phyloP scores from a whole-genome alignment of 2,113 vertebrate genomes.

The Thunnus thynnus region DNA sequence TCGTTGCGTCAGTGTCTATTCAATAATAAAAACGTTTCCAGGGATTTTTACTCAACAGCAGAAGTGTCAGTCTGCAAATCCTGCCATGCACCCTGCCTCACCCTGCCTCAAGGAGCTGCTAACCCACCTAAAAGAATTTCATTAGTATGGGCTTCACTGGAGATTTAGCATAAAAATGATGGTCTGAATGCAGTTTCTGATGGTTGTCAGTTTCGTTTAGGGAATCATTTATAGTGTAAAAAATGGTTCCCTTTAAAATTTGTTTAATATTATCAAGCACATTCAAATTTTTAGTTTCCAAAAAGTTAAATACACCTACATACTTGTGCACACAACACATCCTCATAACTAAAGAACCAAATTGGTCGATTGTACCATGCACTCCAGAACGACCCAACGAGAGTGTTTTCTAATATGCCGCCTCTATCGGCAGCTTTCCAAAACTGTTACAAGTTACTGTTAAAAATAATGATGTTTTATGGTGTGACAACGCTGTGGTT shows the following conservation, averaged over 20 bases:
- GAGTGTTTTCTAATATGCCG: too few species aligned
- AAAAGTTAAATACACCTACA: conserved; percentile 55
- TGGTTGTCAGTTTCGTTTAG: neutral
- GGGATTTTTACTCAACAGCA: conserved; percentile 21
- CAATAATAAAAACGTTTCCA: conserved; percentile 33
- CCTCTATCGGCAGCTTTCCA: too few species aligned
- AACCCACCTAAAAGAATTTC: conserved; percentile 11
- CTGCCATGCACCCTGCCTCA: neutral
- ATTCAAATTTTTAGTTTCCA: neutral
- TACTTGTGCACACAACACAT: neutral
- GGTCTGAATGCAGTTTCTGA: conserved; percentile 1
- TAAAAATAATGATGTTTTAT: too few species aligned
- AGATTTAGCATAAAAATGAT: conserved; percentile 5
- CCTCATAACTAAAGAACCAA: too few species aligned
- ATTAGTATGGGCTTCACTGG: conserved; percentile 5
- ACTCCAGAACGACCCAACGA: too few species aligned
- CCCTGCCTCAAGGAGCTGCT: conserved; percentile 20
- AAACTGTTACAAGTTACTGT: too few species aligned
- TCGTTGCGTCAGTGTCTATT: conserved; percentile 39
- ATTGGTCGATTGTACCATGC: too few species aligned
- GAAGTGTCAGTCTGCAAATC: conserved; percentile 19
- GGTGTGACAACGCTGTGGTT: too few species aligned
- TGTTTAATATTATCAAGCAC: neutral
- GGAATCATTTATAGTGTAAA: too few species aligned
- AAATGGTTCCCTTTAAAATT: neutral